A percentile compares a stretch with the other conserved stretches of the same genome.
phyloP scores from a whole-genome alignment of 2,888 invertebrate genomes.

The Phyto melanocephala region DNA sequence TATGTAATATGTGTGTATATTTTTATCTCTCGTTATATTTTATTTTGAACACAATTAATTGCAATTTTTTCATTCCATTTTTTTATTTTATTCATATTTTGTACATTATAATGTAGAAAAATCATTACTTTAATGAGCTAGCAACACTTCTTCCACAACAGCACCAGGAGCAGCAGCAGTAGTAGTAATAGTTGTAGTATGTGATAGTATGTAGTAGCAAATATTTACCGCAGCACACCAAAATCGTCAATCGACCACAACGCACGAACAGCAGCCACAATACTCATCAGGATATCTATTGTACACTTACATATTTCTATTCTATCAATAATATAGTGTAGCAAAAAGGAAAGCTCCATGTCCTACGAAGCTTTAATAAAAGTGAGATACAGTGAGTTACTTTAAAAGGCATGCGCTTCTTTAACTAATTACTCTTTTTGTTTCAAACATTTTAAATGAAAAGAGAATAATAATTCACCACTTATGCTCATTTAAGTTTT shows the following conservation, averaged over 20 bases:
- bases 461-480: slow-evolving; percentile 6
- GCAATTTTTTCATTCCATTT: slow-evolving; percentile 18
- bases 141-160: slow-evolving; percentile 66
- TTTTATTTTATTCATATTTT: slow-evolving; percentile 13
- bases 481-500: background rate
- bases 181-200: slow-evolving; percentile 66
- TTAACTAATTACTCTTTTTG: background rate
- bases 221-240: slow-evolving; percentile 66
- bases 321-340: slow-evolving; percentile 7
- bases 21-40: background rate
- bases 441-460: background rate
- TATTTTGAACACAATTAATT: slow-evolving; percentile 20
- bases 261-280: slow-evolving; percentile 69
- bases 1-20: background rate
- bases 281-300: slow-evolving; percentile 66
- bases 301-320: slow-evolving; percentile 50
- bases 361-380: background rate
- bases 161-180: slow-evolving; percentile 64
- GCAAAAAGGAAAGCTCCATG: slow-evolving; percentile 39
- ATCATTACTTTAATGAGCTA: slow-evolving; percentile 62
- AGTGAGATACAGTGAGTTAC: no score
- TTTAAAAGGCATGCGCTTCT: slow-evolving; percentile 21
- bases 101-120: slow-evolving; percentile 51
- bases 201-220: slow-evolving; percentile 60
- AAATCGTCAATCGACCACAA: slow-evolving; percentile 68